Conservation (phyloP, 2,888 invertebrate genomes). For the Lepidocyrtinus sp. region DNA sequence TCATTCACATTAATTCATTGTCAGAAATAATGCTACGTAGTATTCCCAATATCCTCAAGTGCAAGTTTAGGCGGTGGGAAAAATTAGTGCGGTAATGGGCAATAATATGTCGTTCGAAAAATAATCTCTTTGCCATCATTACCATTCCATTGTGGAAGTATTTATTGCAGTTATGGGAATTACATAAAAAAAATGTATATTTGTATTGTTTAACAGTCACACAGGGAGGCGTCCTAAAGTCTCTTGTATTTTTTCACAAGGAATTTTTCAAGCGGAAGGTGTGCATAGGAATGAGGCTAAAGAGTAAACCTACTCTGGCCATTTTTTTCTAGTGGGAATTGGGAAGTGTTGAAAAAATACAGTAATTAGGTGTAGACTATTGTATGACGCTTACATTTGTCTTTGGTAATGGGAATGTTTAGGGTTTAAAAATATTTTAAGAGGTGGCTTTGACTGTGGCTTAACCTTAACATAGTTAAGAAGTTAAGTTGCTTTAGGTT, state of each 20-base stretch:
- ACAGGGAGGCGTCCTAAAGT: conserved; percentile 10
- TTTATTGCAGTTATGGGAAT: not conserved
- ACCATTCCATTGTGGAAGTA: not conserved
- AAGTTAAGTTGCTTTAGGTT: too few species aligned
- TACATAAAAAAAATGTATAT: not conserved
- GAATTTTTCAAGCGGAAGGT: conserved; percentile 21
- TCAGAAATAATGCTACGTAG: not conserved
- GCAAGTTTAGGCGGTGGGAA: conserved; percentile 29
- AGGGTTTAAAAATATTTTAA: too few species aligned
- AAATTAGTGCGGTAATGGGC: conserved; percentile 22
- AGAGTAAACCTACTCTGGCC: not conserved
- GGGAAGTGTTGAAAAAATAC: conserved; percentile 20
- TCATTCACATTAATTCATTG: not conserved
- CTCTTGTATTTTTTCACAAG: not conserved
- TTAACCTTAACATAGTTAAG: conserved; percentile 53
- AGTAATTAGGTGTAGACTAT: conserved; percentile 19
- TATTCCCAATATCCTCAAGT: conserved; percentile 23
- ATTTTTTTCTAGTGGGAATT: not conserved
- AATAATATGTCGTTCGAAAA: conserved; percentile 23
- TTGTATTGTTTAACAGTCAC: conserved; percentile 8
- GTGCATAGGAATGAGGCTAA: not conserved
- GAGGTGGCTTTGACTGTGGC: conserved; percentile 23
- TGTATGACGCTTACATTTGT: not conserved
- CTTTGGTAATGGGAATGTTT: too few species aligned
- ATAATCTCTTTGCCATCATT: too few species aligned